These are phyloP conservation scores for Grus americana DNA, from an alignment of 2,113 vertebrate genomes.

Conservation along the genomic window DNA sequence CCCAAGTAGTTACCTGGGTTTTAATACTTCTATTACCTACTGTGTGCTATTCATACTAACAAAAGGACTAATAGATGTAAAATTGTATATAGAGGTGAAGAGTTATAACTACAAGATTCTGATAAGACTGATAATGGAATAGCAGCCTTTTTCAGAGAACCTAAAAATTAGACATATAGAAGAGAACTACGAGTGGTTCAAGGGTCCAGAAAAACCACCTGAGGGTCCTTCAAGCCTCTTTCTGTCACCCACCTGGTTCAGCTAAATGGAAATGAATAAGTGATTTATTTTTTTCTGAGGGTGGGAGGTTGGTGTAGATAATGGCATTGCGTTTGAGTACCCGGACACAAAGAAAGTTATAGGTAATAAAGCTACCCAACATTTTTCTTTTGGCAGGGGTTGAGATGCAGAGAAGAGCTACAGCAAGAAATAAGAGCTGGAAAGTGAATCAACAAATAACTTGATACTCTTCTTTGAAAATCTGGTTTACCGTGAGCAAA, in stretches of 20 bases:
- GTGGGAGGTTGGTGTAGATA: not conserved
- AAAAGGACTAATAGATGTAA: not conserved
- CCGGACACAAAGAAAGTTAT: not conserved
- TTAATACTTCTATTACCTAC: not conserved
- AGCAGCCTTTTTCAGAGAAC: not conserved
- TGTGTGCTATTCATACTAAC: not conserved
- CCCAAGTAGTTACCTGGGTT: not conserved
- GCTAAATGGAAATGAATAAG: not conserved
- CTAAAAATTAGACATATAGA: not conserved
- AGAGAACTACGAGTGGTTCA: not conserved
- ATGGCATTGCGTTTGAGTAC: not conserved
- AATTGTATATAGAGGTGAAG: not conserved
- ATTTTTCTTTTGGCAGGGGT: not conserved
- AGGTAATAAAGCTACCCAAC: not conserved
- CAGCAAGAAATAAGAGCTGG: not conserved
- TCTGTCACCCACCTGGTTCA: accelerated
- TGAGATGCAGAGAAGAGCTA: not conserved
- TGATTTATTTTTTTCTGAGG: not conserved
- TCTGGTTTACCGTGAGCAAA: not conserved
- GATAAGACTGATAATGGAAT: not conserved
- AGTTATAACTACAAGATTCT: not conserved
- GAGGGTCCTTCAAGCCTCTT: not conserved
- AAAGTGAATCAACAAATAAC: not conserved
- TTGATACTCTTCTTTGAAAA: not conserved
- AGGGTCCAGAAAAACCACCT: not conserved